These are phyloP conservation scores for Morpho deidamia DNA, from an alignment of 2,888 invertebrate genomes.

Conservation along the genomic window DNA sequence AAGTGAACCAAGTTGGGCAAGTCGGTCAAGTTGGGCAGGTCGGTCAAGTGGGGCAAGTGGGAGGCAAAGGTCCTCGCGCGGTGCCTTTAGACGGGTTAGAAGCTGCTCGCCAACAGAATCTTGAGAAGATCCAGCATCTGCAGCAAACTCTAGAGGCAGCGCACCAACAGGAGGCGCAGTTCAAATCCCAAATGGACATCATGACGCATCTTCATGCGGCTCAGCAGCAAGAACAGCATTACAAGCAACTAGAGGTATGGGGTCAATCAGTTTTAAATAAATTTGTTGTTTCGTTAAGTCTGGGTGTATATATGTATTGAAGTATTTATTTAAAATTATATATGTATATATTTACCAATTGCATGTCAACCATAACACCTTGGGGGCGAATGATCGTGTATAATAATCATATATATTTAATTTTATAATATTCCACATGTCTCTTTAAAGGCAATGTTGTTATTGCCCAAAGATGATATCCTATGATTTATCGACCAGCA, in stretches of 20 bases:
- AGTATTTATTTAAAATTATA: too few species aligned
- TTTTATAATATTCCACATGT: too few species aligned
- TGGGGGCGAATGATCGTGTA: too few species aligned
- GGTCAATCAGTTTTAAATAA: too few species aligned
- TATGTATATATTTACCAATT: too few species aligned
- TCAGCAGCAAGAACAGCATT: conserved; percentile 89
- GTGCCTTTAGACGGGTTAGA: conserved; percentile 80
- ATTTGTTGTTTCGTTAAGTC: too few species aligned
- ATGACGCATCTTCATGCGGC: conserved; percentile 85
- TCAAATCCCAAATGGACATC: conserved; percentile 86
- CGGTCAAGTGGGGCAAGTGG: conserved; percentile 37
- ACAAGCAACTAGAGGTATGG: conserved; percentile 83
- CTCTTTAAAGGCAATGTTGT: too few species aligned
- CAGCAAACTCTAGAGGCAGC: conserved; percentile 89
- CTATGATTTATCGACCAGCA: too few species aligned
- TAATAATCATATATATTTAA: too few species aligned
- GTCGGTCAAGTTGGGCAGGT: conserved; percentile 26
- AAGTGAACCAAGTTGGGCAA: conserved; percentile 34
- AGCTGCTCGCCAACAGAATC: conserved; percentile 86
- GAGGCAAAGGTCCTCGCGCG: conserved; percentile 49
- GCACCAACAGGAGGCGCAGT: conserved; percentile 86
- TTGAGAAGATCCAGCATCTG: conserved; percentile 85
- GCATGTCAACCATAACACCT: too few species aligned
- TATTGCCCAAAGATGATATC: too few species aligned
- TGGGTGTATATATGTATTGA: too few species aligned